Percentiles rank a stretch among this genome's conserved stretches.
Evolutionary conservation across 2,797 vertebrate genomes (phyloP).

Genomic region (Catharus ustulatus): DNA sequence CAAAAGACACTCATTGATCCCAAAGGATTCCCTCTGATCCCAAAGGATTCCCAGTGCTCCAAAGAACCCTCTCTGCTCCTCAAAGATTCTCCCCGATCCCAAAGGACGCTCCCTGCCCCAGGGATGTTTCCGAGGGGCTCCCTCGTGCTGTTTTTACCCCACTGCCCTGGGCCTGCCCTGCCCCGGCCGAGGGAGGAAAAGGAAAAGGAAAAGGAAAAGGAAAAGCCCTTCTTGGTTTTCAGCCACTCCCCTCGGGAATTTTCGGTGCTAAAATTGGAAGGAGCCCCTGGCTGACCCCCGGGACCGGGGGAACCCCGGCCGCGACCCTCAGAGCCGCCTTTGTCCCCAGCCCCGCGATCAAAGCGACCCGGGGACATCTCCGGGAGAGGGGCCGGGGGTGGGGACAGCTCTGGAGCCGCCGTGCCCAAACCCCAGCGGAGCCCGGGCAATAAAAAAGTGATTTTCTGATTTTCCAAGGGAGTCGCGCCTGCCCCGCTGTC

Average conservation of each 20-base stretch:
- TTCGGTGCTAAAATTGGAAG: background rate
- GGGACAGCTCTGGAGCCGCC: background rate
- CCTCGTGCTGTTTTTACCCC: no score
- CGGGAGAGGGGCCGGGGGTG: background rate
- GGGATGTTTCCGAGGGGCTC: no score
- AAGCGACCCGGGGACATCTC: background rate
- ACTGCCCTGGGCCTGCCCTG: no score
- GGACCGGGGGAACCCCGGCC: background rate
- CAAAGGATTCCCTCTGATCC: no score
- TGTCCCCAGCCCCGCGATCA: background rate
- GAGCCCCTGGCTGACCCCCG: background rate
- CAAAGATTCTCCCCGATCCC: rapidly evolving
- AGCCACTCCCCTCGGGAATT: background rate
- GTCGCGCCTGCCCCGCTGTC: background rate
- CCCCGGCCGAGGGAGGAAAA: no score
- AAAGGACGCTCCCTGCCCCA: rapidly evolving
- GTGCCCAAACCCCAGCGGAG: background rate
- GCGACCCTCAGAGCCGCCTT: background rate
- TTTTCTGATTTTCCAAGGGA: background rate
- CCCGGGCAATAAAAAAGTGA: no score
- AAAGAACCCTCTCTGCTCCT: no score
- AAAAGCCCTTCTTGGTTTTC: no score
- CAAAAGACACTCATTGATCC: rapidly evolving
- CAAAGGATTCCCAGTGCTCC: no score
- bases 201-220: no score